Conservation (phyloP, 2,113 vertebrate genomes). For the Electrona antarctica region DNA sequence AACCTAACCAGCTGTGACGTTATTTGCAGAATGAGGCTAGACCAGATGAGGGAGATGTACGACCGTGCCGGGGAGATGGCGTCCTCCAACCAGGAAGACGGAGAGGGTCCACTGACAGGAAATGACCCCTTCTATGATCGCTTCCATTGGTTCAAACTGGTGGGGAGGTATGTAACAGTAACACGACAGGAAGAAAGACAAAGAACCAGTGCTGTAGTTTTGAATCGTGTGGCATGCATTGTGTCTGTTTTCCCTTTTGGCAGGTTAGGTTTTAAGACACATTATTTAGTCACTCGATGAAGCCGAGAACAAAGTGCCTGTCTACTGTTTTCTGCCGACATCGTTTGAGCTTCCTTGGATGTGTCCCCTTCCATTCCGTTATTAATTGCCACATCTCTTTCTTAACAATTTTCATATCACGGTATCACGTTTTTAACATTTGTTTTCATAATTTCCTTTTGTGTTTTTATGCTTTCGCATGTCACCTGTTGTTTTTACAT, state of each 20-base stretch:
- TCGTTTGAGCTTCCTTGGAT: background rate
- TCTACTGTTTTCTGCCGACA: background rate
- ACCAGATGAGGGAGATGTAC: constrained; percentile 98
- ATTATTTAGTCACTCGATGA: background rate
- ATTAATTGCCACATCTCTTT: constrained; percentile 21
- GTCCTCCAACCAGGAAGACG: constrained; percentile 84
- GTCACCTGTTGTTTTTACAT: constrained; percentile 28
- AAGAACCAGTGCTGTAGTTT: background rate
- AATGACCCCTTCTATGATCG: constrained; percentile 98
- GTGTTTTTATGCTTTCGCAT: constrained; percentile 14
- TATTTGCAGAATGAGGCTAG: constrained; percentile 86
- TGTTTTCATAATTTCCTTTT: background rate
- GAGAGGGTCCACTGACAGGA: constrained; percentile 86
- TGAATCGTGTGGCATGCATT: background rate
- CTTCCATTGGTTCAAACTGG: constrained; percentile 98
- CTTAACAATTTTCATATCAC: constrained; percentile 6
- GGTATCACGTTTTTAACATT: constrained; percentile 17
- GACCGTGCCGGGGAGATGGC: constrained; percentile 95
- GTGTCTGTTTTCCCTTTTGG: background rate
- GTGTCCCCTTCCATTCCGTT: constrained; percentile 12
- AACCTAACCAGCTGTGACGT: background rate
- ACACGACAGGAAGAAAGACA: background rate
- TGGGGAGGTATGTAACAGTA: constrained; percentile 88
- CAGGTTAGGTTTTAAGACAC: background rate
- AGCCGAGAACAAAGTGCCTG: background rate